Base-by-base conservation (phyloP, 2,113 vertebrate genomes). In the Lophotis ruficrista region DNA sequence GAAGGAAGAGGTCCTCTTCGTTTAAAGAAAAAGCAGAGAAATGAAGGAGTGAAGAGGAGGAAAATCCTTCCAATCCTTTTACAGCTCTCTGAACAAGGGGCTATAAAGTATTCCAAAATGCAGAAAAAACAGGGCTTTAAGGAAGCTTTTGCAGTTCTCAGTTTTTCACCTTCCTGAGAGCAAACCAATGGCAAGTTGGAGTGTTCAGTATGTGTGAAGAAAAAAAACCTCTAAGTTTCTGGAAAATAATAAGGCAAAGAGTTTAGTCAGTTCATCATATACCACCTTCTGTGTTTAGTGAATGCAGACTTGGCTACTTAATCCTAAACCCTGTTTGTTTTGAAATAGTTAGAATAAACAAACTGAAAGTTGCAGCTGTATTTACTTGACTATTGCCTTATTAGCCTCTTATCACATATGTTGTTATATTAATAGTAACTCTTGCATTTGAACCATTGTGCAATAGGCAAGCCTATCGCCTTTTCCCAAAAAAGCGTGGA, bases 371-470 rank as follows among this genome's bases (percentile, higher is more conserved):
- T 45, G 7, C 90, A 95, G 89, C 92, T 95, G 94, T 92, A 92
- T 95, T 95, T 96, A 95, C 69, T 93, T 75, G 78, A 77, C 69
- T 81, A 2, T 73, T 96, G 80, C 92, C 47, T 93, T 94, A 56
- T 80, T 78, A 75, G 79, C 79, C 48, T 77, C 37, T 90, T 96
- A 90, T 91, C 89, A 45, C 89, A 87, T 93, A 95, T 82, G 73
- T 58, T 75, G 60, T 84, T 87, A 17, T 27, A 75, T 75, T 89
- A 94, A 35, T 90, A 82, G 65, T 7, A 70, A n/a, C 80, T 92
- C 76, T 58, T 81, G 83, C 48, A 14, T 61, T 87, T 3, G 7
- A 94, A 20, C 33, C 14, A 3, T 92, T 94, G 83, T 94, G 73
- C 81, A 89, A 33, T 10, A 60, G 61, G 38, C 56, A 75, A 56